Evolutionary conservation across 2,797 vertebrate species (phyloP).

Genomic region (Pelobates cultripes): DNA sequence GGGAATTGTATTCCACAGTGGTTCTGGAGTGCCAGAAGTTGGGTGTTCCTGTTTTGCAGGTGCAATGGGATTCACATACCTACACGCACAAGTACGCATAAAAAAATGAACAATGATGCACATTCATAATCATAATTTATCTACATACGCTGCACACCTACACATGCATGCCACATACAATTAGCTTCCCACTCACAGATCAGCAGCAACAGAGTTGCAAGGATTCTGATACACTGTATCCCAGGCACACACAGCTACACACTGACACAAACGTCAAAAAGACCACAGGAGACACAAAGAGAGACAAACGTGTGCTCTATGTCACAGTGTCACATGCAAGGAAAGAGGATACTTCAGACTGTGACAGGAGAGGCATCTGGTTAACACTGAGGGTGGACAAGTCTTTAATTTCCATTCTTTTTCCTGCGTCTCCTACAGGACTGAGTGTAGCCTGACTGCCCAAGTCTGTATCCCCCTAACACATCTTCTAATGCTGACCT

Average conservation of each 20-base stretch:
- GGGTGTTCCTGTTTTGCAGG: neutral
- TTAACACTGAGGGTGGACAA: neutral
- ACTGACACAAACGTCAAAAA: slow-evolving; percentile 30
- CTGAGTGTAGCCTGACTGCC: neutral
- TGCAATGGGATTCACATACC: slow-evolving; percentile 2
- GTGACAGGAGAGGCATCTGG: neutral
- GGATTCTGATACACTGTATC: neutral
- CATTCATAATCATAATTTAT: neutral
- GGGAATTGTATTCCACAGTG: neutral
- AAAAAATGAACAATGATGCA: slow-evolving; percentile 26
- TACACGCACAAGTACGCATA: slow-evolving; percentile 5
- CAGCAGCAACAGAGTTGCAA: slow-evolving; percentile 1
- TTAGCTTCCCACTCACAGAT: slow-evolving; percentile 46
- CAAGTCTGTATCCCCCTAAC: neutral
- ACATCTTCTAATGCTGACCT: too few species aligned
- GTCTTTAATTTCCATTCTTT: slow-evolving; percentile 2
- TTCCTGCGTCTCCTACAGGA: neutral
- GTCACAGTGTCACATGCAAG: neutral
- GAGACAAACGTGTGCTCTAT: neutral
- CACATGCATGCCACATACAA: slow-evolving; percentile 41
- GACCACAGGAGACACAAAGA: neutral
- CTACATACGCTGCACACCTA: slow-evolving; percentile 46
- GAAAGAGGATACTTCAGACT: neutral
- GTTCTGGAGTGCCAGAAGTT: neutral
- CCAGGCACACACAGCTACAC: slow-evolving; percentile 13